Evolutionary conservation across 2,113 vertebrate genomes (phyloP), one percentile per base, ranked within the genome.

Genomic region (Argyrosomus japonicus): DNA sequence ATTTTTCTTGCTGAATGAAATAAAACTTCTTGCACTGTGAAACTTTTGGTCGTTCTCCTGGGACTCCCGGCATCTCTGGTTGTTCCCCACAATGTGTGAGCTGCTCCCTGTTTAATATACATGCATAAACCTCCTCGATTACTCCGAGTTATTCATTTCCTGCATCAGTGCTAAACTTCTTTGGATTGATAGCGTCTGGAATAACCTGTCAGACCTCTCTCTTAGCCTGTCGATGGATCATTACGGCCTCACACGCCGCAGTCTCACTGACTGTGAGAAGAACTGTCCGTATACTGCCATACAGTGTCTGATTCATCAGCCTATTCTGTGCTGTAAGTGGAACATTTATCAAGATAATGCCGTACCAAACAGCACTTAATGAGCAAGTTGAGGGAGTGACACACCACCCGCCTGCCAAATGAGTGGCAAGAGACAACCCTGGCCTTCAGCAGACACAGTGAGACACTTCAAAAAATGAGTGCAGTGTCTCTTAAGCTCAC

Each of bases 321-420:
- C 67, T 58, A 72, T 70, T 80, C 68, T 36, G 29, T 45, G 67
- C 68, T 17, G 36, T 81, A 76, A 54, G 75, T 79, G 54, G 78
- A 78, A 79, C 80, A 89, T 90, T 74, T 75, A 84, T 90, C 88
- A 89, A 75, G 75, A 87, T 90, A 89, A 90, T 63, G 71, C 79
- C 51, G 84, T 14, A 85, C 81, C 85, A 83, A 84, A 85, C 82
- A 75, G 79, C 62, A 58, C 69, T 80, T 86, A 89, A 90, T 87
- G 84, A 89, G 67, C 68, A 74, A 87, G 75, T 18, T 60, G 78
- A 83, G 67, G 70, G 40, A 64, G 74, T 60, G 61, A 85, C 79
- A 85, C 79, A 70, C 53, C 45, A 65, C 65, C 57, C 19, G 12
- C 81, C 76, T 80, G 29, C 73, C 56, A 85, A 85, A 87, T 82